A percentile compares a stretch with the other conserved stretches of the same genome.
Conservation (phyloP, 2,113 vertebrate genomes). For the Cathartes aura region DNA sequence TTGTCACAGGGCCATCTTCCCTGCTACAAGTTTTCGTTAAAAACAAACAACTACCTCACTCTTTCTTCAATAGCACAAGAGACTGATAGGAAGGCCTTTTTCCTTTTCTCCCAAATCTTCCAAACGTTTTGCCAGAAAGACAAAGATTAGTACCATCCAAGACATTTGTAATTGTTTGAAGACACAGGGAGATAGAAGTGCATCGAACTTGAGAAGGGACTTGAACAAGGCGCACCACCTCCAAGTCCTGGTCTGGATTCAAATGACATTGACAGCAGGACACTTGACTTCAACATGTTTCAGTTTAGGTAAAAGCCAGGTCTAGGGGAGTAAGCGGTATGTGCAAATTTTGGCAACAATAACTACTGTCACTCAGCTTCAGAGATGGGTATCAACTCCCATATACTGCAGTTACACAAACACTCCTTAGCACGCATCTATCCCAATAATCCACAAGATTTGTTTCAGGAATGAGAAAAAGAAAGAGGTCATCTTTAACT, state of each 20-base stretch:
- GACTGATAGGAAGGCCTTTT: background rate
- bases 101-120: background rate
- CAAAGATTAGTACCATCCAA: background rate
- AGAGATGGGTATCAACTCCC: background rate
- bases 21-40: background rate
- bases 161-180: background rate
- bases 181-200: background rate
- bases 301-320: background rate
- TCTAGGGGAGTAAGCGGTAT: background rate
- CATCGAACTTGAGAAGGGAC: background rate
- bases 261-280: background rate
- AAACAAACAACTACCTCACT: background rate
- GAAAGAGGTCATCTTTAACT: background rate
- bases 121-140: background rate
- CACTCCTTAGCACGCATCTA: accelerated
- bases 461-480: background rate
- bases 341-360: background rate
- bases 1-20: background rate
- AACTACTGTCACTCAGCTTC: background rate
- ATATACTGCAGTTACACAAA: background rate
- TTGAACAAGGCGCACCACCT: background rate
- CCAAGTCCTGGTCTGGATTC: background rate
- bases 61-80: background rate
- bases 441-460: background rate
- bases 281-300: background rate